Conservation (phyloP, 2,888 invertebrate species). For the Dolomedes plantarius region DNA sequence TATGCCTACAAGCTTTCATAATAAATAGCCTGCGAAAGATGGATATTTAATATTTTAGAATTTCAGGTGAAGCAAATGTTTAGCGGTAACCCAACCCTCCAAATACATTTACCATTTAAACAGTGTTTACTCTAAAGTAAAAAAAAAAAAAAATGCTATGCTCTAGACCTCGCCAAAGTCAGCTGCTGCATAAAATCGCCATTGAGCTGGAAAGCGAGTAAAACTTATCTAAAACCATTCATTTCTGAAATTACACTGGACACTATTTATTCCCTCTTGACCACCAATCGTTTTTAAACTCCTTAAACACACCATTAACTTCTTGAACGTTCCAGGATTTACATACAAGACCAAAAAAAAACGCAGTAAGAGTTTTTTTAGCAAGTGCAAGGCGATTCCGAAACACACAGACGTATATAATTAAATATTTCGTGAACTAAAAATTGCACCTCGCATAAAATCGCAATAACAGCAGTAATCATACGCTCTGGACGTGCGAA, state of each 20-base stretch:
- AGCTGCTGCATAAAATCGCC: too few relatives aligned
- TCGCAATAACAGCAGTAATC: slow-evolving; percentile 15
- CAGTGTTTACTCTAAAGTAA: too few relatives aligned
- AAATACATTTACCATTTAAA: too few relatives aligned
- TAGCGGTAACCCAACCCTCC: too few relatives aligned
- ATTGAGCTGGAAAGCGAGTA: too few relatives aligned
- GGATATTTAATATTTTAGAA: too few relatives aligned
- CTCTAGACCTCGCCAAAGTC: too few relatives aligned
- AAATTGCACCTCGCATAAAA: slow-evolving; percentile 21
- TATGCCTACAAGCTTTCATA: too few relatives aligned
- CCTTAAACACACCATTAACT: background rate
- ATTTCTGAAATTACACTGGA: background rate
- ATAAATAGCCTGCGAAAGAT: too few relatives aligned
- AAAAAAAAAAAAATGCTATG: too few relatives aligned
- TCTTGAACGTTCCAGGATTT: background rate
- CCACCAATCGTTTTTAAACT: background rate
- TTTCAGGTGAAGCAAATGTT: too few relatives aligned
- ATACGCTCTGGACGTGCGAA: background rate
- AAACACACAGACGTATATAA: slow-evolving; percentile 17
- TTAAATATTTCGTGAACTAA: slow-evolving; percentile 28
- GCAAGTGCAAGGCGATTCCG: background rate
- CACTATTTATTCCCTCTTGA: background rate
- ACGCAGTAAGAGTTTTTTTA: background rate
- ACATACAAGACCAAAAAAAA: background rate
- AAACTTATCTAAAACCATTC: background rate